Percentiles rank a stretch among this genome's conserved stretches.
phyloP scores from a whole-genome alignment of 2,888 invertebrate species.

The Cosmopolites sordidus region DNA sequence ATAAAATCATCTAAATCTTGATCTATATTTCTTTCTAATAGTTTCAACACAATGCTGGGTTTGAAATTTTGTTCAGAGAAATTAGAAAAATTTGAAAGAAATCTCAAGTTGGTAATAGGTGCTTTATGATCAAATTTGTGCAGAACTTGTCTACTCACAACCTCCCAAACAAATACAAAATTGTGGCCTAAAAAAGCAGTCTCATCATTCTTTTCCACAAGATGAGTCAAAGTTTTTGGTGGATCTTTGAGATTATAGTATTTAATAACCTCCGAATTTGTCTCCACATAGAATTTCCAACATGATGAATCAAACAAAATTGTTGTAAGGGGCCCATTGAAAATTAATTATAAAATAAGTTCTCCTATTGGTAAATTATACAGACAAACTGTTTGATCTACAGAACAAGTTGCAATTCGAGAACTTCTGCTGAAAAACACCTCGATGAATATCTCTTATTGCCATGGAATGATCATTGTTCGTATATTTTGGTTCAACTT shows the following conservation, averaged over 20 bases:
- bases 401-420: conserved; percentile 70
- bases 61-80: conserved; percentile 58
- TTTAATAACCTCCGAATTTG: conserved; percentile 65
- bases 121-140: conserved; percentile 69
- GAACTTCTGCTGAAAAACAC: conserved; percentile 61
- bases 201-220: conserved; percentile 52
- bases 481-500: conserved; percentile 59
- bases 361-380: conserved; percentile 70
- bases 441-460: conserved; percentile 73
- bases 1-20: conserved; percentile 52
- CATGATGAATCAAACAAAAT: conserved; percentile 68
- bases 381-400: conserved; percentile 78
- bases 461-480: conserved; percentile 78
- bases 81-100: conserved; percentile 57
- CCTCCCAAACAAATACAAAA: conserved; percentile 76
- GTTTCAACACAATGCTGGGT: conserved; percentile 56
- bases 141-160: conserved; percentile 69
- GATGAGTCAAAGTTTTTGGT: conserved; percentile 63
- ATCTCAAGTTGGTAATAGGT: conserved; percentile 66
- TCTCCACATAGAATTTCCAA: conserved; percentile 70
- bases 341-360: conserved; percentile 68
- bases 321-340: conserved; percentile 64
- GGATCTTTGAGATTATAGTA: conserved; percentile 63
- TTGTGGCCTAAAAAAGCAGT: conserved; percentile 64
- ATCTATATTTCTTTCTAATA: conserved; percentile 62